A percentile compares a stretch with the other conserved stretches of the same genome.
Conservation (phyloP, 2,888 invertebrate genomes). For the Hoplodrina blanda region DNA sequence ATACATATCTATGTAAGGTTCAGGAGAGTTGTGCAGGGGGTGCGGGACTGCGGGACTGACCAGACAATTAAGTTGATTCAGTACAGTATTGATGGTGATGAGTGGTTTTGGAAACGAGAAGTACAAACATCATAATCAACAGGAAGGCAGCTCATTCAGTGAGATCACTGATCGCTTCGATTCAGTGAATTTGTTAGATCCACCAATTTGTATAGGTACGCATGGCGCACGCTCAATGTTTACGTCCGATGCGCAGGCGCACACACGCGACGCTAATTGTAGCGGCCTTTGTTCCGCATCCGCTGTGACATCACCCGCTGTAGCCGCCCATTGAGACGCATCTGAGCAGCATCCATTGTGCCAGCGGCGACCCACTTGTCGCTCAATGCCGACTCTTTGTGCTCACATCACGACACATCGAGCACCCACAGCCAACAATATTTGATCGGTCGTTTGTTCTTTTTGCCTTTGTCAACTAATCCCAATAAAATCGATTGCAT, state of each 20-base stretch:
- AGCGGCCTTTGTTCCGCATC: slow-evolving; percentile 80
- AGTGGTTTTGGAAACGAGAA: slow-evolving; percentile 23
- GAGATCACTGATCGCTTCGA: slow-evolving; percentile 26
- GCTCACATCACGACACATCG: slow-evolving; percentile 53
- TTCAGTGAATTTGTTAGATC: slow-evolving; percentile 32
- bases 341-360: slow-evolving; percentile 76
- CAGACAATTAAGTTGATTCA: too few species aligned
- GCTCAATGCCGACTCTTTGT: slow-evolving; percentile 75
- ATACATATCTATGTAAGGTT: neutral
- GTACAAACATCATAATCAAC: slow-evolving; percentile 15
- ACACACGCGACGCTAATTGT: slow-evolving; percentile 74
- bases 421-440: slow-evolving; percentile 30
- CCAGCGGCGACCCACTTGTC: slow-evolving; percentile 73
- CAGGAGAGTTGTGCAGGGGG: neutral
- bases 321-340: slow-evolving; percentile 69
- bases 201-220: slow-evolving; percentile 25
- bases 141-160: slow-evolving; percentile 6
- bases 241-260: slow-evolving; percentile 57
- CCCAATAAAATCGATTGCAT: slow-evolving; percentile 15
- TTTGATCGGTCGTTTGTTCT: slow-evolving; percentile 40
- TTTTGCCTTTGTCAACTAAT: slow-evolving; percentile 28
- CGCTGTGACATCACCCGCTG: slow-evolving; percentile 78
- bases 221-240: slow-evolving; percentile 43
- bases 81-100: neutral
- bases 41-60: neutral